Base-by-base conservation (phyloP, 1,140 invertebrate species). In the Lasaia peninsularis region DNA sequence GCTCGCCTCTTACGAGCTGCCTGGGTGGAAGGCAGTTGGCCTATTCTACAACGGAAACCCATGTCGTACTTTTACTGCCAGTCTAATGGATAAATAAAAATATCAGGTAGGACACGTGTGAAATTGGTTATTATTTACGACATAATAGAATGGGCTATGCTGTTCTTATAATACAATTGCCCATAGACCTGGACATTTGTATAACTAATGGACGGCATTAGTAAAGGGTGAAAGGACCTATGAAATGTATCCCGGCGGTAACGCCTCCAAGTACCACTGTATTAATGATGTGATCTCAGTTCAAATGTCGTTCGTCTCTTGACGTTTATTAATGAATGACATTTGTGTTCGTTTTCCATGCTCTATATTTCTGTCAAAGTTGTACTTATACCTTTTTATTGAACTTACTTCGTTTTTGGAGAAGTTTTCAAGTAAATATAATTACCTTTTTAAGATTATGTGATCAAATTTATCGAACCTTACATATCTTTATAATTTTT, bases 281-380 rank as follows among this genome's bases (percentile, higher is more conserved):
- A 88, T 88, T 86, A 88, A 88, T 88, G 81, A 86, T 86, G 78
- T 75, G 84, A 85, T 84, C 76, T 84, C 83, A 86, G 76, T 78
- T 80, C 78, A 75, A 80, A 78, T 73, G 76, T 80, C 71, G 73
- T 67, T 62, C 74, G 40, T 69, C 67, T 64, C 73, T 71, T 73
- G 85, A 86, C 81, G 69, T 67, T 66, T 80, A 85, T 86, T 82
- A 85, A 88, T 88, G 85, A 71, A 65, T 49, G 44, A 58, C 68
- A 18, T 40, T 14, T 40, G 34, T 55, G 58, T 62, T 56, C 51
- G 54, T 54, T 56, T 56, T 49, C 18, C 21, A 40, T 56, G 28
- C 31, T 31, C 16, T 53, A 31, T 34, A 44, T 48, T 6, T 56
- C 31, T 58, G 44, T 56, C 31, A 24, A 49, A 10, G 33, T 48